These are phyloP conservation scores for Ciconia maguari DNA, from an alignment of 2,113 vertebrate species.

Conservation along the genomic window DNA sequence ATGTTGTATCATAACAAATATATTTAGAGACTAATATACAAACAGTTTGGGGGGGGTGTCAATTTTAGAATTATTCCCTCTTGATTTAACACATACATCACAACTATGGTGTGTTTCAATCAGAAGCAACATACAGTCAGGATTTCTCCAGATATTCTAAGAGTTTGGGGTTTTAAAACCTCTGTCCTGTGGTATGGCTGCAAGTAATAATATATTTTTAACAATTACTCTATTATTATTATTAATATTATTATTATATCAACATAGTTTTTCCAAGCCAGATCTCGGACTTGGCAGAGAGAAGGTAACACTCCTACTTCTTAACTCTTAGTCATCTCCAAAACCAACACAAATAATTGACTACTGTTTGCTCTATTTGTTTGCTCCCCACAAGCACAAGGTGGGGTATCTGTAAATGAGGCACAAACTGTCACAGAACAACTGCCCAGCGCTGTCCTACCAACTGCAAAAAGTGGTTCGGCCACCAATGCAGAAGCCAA, in stretches of 20 bases:
- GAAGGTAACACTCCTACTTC: background rate
- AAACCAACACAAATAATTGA: background rate
- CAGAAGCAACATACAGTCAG: background rate
- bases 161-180: background rate
- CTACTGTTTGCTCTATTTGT: no score
- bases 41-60: background rate
- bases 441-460: background rate
- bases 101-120: background rate
- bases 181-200: background rate
- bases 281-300: background rate
- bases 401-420: no score
- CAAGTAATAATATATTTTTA: background rate
- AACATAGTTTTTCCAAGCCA: background rate
- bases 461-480: no score
- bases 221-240: background rate
- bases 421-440: background rate
- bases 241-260: background rate
- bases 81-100: background rate
- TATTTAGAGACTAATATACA: background rate
- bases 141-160: background rate
- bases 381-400: background rate
- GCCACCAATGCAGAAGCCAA: background rate
- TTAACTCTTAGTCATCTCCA: background rate
- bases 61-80: background rate
- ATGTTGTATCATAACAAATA: slow-evolving; percentile 15